Evolutionary conservation across 2,113 vertebrate species (phyloP).

Genomic region (Pycnonotus jocosus): DNA sequence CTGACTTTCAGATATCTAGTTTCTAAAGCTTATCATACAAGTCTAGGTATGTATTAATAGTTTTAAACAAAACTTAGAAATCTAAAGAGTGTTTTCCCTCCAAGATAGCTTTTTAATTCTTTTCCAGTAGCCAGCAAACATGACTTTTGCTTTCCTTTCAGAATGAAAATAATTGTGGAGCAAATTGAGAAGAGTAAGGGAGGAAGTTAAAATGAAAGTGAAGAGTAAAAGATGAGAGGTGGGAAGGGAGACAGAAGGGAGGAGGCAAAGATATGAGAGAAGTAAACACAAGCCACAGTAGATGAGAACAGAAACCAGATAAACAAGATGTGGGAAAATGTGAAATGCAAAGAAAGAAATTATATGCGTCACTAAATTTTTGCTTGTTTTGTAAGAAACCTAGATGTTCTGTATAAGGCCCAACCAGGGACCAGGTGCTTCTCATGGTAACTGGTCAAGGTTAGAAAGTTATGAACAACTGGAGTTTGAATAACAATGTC

Average conservation of each 20-base stretch:
- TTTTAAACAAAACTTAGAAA: neutral
- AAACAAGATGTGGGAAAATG: neutral
- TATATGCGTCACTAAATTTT: neutral
- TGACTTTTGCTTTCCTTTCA: neutral
- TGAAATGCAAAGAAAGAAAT: neutral
- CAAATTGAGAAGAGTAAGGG: neutral
- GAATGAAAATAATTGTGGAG: neutral
- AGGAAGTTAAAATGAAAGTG: neutral
- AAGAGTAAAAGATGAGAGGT: neutral
- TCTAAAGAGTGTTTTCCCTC: neutral
- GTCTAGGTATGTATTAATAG: neutral
- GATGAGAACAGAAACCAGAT: neutral
- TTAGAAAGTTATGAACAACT: neutral
- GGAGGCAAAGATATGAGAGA: neutral
- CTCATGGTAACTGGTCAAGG: neutral
- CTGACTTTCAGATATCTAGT: neutral
- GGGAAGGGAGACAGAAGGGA: neutral
- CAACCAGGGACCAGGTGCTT: neutral
- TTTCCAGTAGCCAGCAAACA: neutral
- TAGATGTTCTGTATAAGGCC: neutral
- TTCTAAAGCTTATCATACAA: neutral
- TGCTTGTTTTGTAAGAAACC: neutral
- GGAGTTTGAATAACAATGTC: neutral
- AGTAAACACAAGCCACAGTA: neutral
- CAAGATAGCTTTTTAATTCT: neutral